A percentile compares a stretch with the other conserved stretches of the same genome.
phyloP scores from a whole-genome alignment of 2,797 vertebrate genomes.

The Pipistrellus nathusii region DNA sequence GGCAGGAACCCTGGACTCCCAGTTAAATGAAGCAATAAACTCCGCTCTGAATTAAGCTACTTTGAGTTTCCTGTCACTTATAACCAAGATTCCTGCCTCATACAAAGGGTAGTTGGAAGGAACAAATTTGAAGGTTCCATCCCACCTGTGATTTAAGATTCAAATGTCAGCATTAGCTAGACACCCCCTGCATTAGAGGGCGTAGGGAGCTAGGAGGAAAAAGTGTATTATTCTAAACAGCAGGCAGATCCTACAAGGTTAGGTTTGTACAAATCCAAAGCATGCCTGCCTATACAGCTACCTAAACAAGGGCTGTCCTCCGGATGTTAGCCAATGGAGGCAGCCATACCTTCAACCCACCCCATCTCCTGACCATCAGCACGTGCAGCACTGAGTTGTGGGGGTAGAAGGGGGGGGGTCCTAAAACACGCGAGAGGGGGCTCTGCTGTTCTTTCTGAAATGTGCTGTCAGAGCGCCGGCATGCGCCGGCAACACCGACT shows the following conservation, averaged over 20 bases:
- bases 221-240: neutral
- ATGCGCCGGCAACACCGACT: neutral
- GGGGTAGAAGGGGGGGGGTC: neutral
- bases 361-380: neutral
- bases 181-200: neutral
- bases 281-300: neutral
- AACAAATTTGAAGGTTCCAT: neutral
- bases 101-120: neutral
- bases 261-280: neutral
- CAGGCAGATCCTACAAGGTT: neutral
- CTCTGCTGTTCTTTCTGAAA: neutral
- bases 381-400: neutral
- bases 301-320: neutral
- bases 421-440: neutral
- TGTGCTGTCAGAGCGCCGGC: neutral
- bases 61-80: neutral
- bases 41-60: neutral
- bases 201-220: neutral
- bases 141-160: conserved; percentile 11
- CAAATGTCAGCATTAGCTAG: neutral
- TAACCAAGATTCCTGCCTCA: neutral
- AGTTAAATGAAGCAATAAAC: neutral
- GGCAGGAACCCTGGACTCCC: neutral
- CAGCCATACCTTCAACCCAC: neutral
- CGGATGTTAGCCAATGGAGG: neutral